Base-by-base conservation (phyloP, 2,888 invertebrate species). In the Parnassius mnemosyne region DNA sequence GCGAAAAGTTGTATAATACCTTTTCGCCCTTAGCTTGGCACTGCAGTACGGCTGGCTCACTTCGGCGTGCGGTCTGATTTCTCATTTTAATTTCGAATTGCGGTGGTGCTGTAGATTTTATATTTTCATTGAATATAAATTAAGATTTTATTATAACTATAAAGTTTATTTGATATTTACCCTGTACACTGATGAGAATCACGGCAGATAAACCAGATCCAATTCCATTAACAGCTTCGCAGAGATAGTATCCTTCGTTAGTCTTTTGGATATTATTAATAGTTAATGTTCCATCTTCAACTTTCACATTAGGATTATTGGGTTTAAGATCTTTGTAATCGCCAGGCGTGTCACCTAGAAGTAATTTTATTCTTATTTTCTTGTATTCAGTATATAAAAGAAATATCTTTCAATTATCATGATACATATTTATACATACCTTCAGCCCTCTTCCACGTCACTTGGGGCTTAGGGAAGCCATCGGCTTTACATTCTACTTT, bases 401-500 rank as follows among this genome's bases (percentile, higher is more conserved):
- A 34, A 34, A 34, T 34, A 34, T 1, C 5, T 34, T 34, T 34
- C 1, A 34, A 34, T 34, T 7, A 34, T 34, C 34, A 34, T 34
- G 3, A 34, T 0, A 34, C n/a, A 16, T 51, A 47, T n/a, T 55
- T 2, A 53, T 57, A 53, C 16, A 60, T 93, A 97, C 97, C 97
- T 92, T 97, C 96, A 82, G 97, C 97, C 94, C 96, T 95, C 92
- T 97, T 98, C 98, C 98, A 98, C 72, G 97, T 97, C 55, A 98
- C 97, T 81, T 96, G 95, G 71, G 97, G 97, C 93, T 96, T 97
- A 67, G 97, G 98, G 92, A 97, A 98, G 76, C 98, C 97, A 92
- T 97, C 97, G 84, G 97, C 97, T 93, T 97, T 97, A 89, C 98
- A 98, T 93, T 98, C 97, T 77, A 98, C 96, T 83, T 97, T 95